Percentiles rank a stretch among this genome's conserved stretches.
Evolutionary conservation across 2,888 invertebrate genomes (phyloP).

Genomic region (Amiota mariae): DNA sequence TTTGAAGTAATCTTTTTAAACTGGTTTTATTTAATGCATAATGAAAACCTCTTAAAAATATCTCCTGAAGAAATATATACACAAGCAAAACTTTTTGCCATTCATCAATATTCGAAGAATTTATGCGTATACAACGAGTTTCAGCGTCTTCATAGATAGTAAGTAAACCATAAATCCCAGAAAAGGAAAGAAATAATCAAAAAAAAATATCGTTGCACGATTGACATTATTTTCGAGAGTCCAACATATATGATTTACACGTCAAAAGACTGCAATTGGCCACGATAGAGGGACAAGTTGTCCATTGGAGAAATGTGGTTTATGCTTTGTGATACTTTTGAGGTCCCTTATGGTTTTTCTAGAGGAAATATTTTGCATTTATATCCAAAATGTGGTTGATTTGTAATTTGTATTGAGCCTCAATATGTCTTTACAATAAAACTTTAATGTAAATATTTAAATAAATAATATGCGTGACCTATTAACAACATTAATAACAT

Average conservation of each 20-base stretch:
- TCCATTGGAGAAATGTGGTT: slow-evolving; percentile 56
- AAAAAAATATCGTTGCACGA: slow-evolving; percentile 27
- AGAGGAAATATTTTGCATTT: neutral
- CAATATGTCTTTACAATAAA: too few species aligned
- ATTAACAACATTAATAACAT: too few species aligned
- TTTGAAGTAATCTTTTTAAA: slow-evolving; percentile 52
- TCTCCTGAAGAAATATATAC: slow-evolving; percentile 58
- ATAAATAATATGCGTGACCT: too few species aligned
- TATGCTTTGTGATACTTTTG: slow-evolving; percentile 54
- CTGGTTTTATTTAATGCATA: slow-evolving; percentile 38
- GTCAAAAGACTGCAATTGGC: slow-evolving; percentile 53
- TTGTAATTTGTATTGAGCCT: neutral
- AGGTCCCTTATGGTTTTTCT: neutral
- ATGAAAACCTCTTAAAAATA: slow-evolving; percentile 54
- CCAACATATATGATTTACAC: slow-evolving; percentile 59
- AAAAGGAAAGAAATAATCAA: slow-evolving; percentile 45
- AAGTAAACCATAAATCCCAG: slow-evolving; percentile 47
- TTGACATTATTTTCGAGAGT: slow-evolving; percentile 53
- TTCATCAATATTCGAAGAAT: slow-evolving; percentile 50
- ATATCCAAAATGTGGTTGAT: neutral
- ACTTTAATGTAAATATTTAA: too few species aligned
- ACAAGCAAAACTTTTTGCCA: slow-evolving; percentile 60
- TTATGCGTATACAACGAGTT: slow-evolving; percentile 49
- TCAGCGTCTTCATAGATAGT: slow-evolving; percentile 58
- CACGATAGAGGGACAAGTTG: slow-evolving; percentile 52